These are phyloP conservation scores for Neolamprologus caudopunctatus DNA, from an alignment of 2,113 vertebrate species.

Conservation along the genomic window DNA sequence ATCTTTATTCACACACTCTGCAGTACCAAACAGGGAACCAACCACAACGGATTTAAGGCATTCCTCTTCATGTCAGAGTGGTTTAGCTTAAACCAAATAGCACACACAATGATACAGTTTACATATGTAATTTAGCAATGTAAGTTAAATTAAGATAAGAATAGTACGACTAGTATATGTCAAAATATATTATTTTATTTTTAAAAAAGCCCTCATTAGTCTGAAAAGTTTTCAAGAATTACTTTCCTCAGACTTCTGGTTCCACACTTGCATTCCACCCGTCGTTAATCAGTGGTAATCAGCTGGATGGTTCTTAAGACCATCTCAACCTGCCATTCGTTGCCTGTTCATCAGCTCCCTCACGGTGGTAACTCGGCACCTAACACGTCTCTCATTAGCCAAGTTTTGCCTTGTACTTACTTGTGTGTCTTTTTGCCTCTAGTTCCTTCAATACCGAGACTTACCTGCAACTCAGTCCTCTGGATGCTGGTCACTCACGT, in stretches of 20 bases:
- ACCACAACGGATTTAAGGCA: background rate
- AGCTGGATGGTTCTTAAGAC: background rate
- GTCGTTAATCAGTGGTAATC: fast-evolving
- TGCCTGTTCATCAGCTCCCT: background rate
- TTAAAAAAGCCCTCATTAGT: background rate
- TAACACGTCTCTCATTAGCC: background rate
- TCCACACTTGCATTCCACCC: background rate
- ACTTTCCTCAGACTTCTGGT: background rate
- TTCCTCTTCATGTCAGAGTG: background rate
- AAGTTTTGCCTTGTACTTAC: background rate
- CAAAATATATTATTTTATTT: background rate
- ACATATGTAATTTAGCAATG: background rate
- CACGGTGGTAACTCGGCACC: background rate
- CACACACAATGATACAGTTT: background rate
- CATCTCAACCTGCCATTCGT: fast-evolving
- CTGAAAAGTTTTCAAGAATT: background rate
- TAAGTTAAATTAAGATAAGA: background rate
- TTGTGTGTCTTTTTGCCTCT: background rate
- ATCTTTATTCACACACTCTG: background rate
- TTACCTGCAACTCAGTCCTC: background rate
- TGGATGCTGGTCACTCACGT: background rate
- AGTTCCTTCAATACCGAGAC: background rate
- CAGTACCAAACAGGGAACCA: background rate
- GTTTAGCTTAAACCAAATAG: background rate
- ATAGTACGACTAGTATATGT: background rate